Evolutionary conservation across 1,140 invertebrate genomes (phyloP).

Genomic region (Zaprionus vittiger): DNA sequence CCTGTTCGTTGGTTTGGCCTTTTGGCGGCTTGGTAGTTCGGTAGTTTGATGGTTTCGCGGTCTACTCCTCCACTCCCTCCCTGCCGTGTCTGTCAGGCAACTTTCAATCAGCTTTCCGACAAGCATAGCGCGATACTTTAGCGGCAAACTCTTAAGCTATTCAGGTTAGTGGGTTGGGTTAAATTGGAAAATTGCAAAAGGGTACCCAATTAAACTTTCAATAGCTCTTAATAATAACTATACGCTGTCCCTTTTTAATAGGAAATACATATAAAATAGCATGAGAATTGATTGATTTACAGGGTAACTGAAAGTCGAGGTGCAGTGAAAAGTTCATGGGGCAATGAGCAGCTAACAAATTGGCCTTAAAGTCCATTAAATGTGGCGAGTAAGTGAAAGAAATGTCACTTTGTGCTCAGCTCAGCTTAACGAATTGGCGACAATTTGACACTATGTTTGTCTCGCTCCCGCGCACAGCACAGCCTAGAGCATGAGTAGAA

Average conservation of each 20-base stretch:
- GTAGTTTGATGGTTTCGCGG: slow-evolving; percentile 18
- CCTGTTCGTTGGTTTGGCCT: background rate
- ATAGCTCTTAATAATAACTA: background rate
- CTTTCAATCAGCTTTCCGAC: slow-evolving; percentile 15
- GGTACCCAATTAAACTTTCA: background rate
- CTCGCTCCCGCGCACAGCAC: background rate
- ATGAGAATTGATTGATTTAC: background rate
- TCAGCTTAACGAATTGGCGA: background rate
- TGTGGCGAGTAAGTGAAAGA: slow-evolving; percentile 4
- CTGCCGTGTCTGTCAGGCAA: slow-evolving; percentile 10
- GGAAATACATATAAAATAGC: too few relatives aligned
- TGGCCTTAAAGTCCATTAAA: background rate
- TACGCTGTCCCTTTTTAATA: too few relatives aligned
- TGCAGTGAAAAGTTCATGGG: background rate
- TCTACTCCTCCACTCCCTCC: background rate
- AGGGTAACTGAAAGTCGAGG: background rate
- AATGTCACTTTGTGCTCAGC: slow-evolving; percentile 3
- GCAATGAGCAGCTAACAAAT: background rate
- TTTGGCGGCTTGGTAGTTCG: slow-evolving; percentile 11
- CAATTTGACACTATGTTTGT: background rate
- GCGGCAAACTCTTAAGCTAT: background rate
- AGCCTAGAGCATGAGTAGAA: background rate
- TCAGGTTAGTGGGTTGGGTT: background rate
- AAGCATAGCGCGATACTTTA: background rate
- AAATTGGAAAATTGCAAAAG: slow-evolving; percentile 1